Evolutionary conservation across 53 echinoderm and acorn worm genomes (phyloP).

Genomic region (Echinarachnius parma): DNA sequence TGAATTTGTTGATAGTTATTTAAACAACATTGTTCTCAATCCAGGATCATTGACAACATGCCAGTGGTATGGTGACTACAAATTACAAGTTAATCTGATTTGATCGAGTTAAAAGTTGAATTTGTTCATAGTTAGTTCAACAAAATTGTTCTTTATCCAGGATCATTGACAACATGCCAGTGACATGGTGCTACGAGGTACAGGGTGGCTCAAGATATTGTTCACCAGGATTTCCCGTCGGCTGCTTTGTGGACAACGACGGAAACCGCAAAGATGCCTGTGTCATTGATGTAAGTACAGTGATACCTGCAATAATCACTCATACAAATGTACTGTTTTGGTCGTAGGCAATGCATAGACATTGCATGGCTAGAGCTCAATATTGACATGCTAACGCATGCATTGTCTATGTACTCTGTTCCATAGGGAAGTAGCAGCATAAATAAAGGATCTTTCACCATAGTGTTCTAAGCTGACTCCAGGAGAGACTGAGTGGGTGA

Average conservation of each 20-base stretch:
- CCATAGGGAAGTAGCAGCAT: neutral
- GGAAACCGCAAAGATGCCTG: slow-evolving; percentile 90
- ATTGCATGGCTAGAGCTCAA: no score
- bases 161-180: slow-evolving; percentile 99
- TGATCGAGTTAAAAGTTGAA: no score
- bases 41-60: neutral
- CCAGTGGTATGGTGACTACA: neutral
- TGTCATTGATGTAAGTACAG: slow-evolving; percentile 89
- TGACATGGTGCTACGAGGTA: slow-evolving; percentile 97
- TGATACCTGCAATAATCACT: neutral
- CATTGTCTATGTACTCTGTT: neutral
- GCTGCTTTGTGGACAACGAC: slow-evolving; percentile 83
- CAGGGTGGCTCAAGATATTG: slow-evolving; percentile 77
- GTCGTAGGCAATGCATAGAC: no score
- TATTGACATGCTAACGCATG: no score
- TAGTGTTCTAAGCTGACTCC: no score
- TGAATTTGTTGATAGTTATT: neutral
- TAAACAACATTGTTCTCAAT: neutral
- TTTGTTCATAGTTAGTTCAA: no score
- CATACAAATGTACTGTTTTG: no score
- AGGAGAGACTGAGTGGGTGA: no score
- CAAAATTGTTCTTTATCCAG: no score
- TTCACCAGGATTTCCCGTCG: slow-evolving; percentile 94
- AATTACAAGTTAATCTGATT: neutral
- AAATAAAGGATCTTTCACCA: no score